phyloP scores from a whole-genome alignment of 2,113 vertebrate genomes.

The Solea senegalensis region DNA sequence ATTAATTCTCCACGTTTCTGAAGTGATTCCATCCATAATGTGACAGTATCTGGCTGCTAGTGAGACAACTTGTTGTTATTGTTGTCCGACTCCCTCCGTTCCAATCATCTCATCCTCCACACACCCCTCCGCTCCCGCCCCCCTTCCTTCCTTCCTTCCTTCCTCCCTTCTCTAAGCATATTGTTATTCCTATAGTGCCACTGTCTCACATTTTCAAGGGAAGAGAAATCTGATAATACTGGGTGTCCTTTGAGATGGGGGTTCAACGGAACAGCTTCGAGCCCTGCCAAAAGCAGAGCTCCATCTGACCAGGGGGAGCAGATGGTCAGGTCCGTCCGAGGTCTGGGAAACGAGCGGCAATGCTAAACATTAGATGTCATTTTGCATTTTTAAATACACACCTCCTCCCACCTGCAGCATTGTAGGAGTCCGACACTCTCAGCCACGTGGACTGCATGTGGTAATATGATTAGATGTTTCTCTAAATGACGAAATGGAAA shows the following conservation, averaged over 20 bases:
- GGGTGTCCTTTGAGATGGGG: slow-evolving; percentile 89
- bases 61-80: slow-evolving; percentile 93
- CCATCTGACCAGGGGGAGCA: slow-evolving; percentile 83
- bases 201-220: slow-evolving; percentile 79
- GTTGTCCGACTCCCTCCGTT: slow-evolving; percentile 37
- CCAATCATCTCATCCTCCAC: slow-evolving; percentile 53
- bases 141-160: slow-evolving; percentile 71
- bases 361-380: slow-evolving; percentile 81
- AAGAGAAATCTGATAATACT: slow-evolving; percentile 89
- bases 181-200: slow-evolving; percentile 83
- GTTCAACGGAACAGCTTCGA: slow-evolving; percentile 87
- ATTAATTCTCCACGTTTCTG: slow-evolving; percentile 97
- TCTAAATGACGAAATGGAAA: slow-evolving; percentile 60
- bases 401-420: slow-evolving; percentile 76
- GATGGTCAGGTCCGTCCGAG: slow-evolving; percentile 78
- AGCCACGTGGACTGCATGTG: slow-evolving; percentile 50
- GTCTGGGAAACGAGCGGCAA: slow-evolving; percentile 74
- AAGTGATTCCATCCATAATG: slow-evolving; percentile 96
- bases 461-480: slow-evolving; percentile 59
- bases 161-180: slow-evolving; percentile 54
- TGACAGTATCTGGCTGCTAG: slow-evolving; percentile 90
- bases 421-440: slow-evolving; percentile 60
- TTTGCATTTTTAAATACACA: slow-evolving; percentile 82
- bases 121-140: slow-evolving; percentile 7
- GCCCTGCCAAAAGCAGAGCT: slow-evolving; percentile 85